These are phyloP conservation scores for Eucera pruinosa DNA, from an alignment of 2,888 invertebrate genomes.

Conservation along the genomic window DNA sequence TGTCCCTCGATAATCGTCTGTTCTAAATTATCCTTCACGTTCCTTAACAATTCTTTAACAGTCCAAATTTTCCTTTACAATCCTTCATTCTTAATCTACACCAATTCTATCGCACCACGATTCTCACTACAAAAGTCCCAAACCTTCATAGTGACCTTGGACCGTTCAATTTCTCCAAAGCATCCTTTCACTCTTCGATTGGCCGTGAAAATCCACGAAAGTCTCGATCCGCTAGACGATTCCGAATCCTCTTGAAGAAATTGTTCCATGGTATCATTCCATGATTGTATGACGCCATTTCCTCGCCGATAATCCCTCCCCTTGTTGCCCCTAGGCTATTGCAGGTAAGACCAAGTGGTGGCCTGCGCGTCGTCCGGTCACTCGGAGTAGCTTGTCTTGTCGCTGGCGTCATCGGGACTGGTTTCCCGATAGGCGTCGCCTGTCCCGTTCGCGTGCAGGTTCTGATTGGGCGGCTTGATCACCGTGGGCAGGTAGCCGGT, in stretches of 20 bases:
- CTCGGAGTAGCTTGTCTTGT: conserved; percentile 83
- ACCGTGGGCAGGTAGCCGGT: conserved; percentile 93
- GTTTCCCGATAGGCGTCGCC: conserved; percentile 80
- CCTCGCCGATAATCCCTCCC: conserved; percentile 16
- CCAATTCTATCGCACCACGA: neutral
- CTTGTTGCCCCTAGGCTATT: conserved; percentile 34
- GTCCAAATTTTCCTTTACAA: too few relatives aligned
- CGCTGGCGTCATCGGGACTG: conserved; percentile 82
- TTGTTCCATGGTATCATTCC: too few relatives aligned
- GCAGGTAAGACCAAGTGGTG: conserved; percentile 67
- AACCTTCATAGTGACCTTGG: neutral
- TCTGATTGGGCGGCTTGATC: conserved; percentile 85
- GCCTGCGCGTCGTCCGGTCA: conserved; percentile 74
- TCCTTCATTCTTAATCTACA: too few relatives aligned
- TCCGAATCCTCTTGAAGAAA: neutral
- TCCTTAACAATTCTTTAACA: too few relatives aligned
- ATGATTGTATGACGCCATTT: conserved; percentile 12
- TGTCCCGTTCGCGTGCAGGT: conserved; percentile 77
- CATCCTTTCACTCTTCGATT: too few relatives aligned
- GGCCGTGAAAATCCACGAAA: too few relatives aligned
- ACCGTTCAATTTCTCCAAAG: neutral
- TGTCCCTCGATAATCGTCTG: too few relatives aligned
- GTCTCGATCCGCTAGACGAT: too few relatives aligned
- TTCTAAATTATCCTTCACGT: too few relatives aligned
- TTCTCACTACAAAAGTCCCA: neutral